Conservation (phyloP, 2,113 vertebrate species). For the Acrocephalus kingi region DNA sequence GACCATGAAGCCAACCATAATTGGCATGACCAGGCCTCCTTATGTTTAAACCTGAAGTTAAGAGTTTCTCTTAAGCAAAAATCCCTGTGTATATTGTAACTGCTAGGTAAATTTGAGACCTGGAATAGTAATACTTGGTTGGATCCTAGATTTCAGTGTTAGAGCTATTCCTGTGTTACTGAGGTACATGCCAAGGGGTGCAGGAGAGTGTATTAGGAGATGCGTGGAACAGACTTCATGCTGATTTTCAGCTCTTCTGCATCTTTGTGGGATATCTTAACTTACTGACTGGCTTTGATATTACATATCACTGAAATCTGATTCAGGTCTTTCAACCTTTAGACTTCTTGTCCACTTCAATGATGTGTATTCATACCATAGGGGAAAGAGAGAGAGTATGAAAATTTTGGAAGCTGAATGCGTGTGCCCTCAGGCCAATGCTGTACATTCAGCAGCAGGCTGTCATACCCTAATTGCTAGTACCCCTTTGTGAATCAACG, state of each 20-base stretch:
- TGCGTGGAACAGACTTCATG: background rate
- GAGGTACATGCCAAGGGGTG: background rate
- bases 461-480: slow-evolving; percentile 52
- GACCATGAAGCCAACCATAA: background rate
- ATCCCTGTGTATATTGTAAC: background rate
- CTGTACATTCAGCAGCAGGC: slow-evolving; percentile 19
- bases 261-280: background rate
- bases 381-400: background rate
- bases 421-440: background rate
- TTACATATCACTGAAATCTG: background rate
- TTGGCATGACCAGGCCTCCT: background rate
- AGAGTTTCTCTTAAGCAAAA: background rate
- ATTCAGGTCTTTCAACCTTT: too few species aligned
- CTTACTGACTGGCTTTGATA: background rate
- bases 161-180: background rate
- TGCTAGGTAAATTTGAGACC: background rate
- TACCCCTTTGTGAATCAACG: slow-evolving; percentile 56
- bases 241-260: background rate
- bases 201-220: background rate
- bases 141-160: background rate
- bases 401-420: background rate
- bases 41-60: background rate
- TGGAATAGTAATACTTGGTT: background rate
- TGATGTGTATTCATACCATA: background rate
- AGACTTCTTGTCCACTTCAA: background rate